phyloP scores from a whole-genome alignment of 2,888 invertebrate species.

The Dorcus parallelipipedus region DNA sequence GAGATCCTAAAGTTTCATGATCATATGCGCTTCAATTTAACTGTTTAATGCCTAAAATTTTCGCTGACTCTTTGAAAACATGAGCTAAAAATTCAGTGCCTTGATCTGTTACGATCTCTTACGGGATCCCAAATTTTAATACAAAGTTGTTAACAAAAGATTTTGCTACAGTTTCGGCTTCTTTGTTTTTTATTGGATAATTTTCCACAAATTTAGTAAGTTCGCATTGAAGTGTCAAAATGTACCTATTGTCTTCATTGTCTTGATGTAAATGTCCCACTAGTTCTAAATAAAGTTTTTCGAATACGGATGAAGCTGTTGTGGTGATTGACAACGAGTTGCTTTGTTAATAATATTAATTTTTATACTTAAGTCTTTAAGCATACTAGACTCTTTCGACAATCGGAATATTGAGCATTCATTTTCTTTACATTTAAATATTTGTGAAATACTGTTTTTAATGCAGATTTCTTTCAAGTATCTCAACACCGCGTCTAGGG shows the following conservation, averaged over 20 bases:
- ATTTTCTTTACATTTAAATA: slow-evolving; percentile 3
- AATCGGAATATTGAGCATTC: neutral
- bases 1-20: neutral
- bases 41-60: neutral
- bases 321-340: slow-evolving; percentile 17
- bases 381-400: neutral
- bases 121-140: slow-evolving; percentile 13
- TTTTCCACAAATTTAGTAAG: slow-evolving; percentile 18
- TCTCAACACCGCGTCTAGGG: slow-evolving; percentile 8
- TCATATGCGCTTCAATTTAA: neutral
- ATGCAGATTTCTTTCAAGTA: slow-evolving; percentile 6
- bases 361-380: slow-evolving; percentile 12
- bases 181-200: slow-evolving; percentile 17
- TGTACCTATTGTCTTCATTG: slow-evolving; percentile 11
- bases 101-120: slow-evolving; percentile 8
- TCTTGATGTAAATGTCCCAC: slow-evolving; percentile 11
- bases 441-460: slow-evolving; percentile 1
- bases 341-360: slow-evolving; percentile 17
- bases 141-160: slow-evolving; percentile 23
- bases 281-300: slow-evolving; percentile 22
- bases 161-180: slow-evolving; percentile 18
- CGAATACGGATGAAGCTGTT: slow-evolving; percentile 20
- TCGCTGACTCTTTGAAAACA: neutral
- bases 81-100: neutral
- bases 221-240: slow-evolving; percentile 19